Evolutionary conservation across 2,113 vertebrate species (phyloP).

Genomic region (Tenrec ecaudatus): DNA sequence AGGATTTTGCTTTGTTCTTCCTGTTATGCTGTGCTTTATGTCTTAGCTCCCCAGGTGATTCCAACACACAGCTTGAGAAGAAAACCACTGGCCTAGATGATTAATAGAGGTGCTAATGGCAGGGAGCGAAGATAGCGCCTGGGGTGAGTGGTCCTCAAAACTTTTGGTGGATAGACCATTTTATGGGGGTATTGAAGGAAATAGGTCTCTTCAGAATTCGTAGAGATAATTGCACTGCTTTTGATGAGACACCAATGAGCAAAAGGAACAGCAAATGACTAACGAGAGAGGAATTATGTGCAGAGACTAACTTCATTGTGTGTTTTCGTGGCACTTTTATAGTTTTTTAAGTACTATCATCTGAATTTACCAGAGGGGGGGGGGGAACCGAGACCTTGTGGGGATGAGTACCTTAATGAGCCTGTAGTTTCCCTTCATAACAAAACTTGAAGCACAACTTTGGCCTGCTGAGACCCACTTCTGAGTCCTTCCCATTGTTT

Average conservation of each 20-base stretch:
- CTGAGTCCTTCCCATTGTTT: neutral
- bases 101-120: constrained; percentile 73
- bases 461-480: neutral
- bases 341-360: constrained; percentile 41
- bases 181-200: constrained; percentile 68
- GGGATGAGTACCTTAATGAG: constrained; percentile 53
- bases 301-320: constrained; percentile 47
- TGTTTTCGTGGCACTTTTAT: constrained; percentile 47
- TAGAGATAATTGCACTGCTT: constrained; percentile 71
- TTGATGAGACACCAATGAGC: constrained; percentile 63
- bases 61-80: constrained; percentile 65
- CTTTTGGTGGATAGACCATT: constrained; percentile 75
- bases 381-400: neutral
- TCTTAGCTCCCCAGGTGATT: constrained; percentile 53
- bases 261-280: constrained; percentile 60
- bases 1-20: constrained; percentile 11
- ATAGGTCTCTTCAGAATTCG: constrained; percentile 69
- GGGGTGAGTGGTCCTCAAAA: constrained; percentile 50
- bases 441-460: constrained; percentile 36
- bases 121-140: constrained; percentile 20
- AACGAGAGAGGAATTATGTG: constrained; percentile 61
- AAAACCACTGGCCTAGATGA: constrained; percentile 78
- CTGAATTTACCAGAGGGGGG: constrained; percentile 13
- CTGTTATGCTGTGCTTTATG: constrained; percentile 19
- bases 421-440: neutral